phyloP scores from a whole-genome alignment of 2,797 vertebrate species.

The Prunella strophiata region DNA sequence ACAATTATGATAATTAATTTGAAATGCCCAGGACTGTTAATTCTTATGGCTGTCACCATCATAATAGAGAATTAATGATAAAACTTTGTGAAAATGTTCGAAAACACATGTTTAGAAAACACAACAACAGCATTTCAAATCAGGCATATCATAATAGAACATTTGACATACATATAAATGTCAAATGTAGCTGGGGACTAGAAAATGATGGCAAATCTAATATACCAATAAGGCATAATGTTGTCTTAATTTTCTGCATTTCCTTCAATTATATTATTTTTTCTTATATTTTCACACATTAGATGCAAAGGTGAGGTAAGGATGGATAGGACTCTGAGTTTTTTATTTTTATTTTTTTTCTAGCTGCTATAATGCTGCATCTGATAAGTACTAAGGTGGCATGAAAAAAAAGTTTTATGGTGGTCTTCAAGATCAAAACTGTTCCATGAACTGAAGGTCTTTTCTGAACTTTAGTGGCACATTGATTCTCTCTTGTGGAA shows the following conservation, averaged over 20 bases:
- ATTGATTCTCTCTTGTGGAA: background rate
- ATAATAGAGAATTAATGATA: constrained; percentile 8
- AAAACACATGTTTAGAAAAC: background rate
- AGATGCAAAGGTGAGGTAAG: background rate
- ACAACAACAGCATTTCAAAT: background rate
- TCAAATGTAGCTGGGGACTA: background rate
- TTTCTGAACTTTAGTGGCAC: background rate
- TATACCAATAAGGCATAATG: background rate
- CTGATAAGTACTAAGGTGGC: background rate
- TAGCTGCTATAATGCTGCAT: background rate
- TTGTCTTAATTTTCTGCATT: background rate
- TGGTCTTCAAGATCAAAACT: background rate
- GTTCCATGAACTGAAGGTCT: background rate
- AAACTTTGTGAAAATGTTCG: background rate
- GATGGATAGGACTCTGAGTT: background rate
- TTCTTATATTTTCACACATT: background rate
- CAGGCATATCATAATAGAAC: background rate
- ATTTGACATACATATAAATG: background rate
- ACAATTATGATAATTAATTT: background rate
- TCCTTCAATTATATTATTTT: background rate
- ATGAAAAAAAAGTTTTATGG: background rate
- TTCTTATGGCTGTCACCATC: constrained; percentile 3
- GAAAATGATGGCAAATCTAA: background rate
- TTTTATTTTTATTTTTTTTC: background rate
- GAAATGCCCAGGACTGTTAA: background rate